Evolutionary conservation across 1,140 invertebrate species (phyloP).

Genomic region (Phenacoccus solenopsis): DNA sequence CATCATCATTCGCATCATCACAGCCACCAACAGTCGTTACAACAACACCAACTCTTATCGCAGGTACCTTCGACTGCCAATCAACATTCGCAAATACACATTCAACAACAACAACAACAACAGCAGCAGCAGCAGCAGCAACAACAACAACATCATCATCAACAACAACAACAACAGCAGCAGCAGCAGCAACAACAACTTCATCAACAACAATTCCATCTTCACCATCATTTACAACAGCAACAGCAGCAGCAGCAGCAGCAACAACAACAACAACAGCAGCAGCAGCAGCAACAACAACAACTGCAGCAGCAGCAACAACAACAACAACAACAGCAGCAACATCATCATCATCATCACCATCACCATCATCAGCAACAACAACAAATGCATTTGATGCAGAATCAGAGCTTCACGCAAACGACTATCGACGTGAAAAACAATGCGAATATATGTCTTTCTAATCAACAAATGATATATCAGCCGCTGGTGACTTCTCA

Average conservation of each 20-base stretch:
- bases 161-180: constrained; percentile 28
- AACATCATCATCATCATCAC: constrained; percentile 19
- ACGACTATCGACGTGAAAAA: constrained; percentile 19
- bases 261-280: constrained; percentile 31
- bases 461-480: neutral
- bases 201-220: constrained; percentile 14
- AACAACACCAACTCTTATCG: constrained; percentile 8
- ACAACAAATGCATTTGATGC: constrained; percentile 18
- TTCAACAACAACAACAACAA: constrained; percentile 32
- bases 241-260: constrained; percentile 31
- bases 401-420: neutral
- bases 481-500: neutral
- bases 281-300: constrained; percentile 24
- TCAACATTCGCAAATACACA: constrained; percentile 30
- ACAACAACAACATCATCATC: constrained; percentile 31
- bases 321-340: constrained; percentile 28
- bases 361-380: constrained; percentile 18
- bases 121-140: constrained; percentile 25
- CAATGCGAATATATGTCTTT: constrained; percentile 27
- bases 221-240: too few species aligned
- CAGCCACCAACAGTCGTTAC: neutral
- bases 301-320: constrained; percentile 31
- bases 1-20: neutral
- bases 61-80: too few species aligned
- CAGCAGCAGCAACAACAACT: constrained; percentile 16